Base-by-base conservation (phyloP, 2,113 vertebrate genomes). In the Dromiciops gliroides region DNA sequence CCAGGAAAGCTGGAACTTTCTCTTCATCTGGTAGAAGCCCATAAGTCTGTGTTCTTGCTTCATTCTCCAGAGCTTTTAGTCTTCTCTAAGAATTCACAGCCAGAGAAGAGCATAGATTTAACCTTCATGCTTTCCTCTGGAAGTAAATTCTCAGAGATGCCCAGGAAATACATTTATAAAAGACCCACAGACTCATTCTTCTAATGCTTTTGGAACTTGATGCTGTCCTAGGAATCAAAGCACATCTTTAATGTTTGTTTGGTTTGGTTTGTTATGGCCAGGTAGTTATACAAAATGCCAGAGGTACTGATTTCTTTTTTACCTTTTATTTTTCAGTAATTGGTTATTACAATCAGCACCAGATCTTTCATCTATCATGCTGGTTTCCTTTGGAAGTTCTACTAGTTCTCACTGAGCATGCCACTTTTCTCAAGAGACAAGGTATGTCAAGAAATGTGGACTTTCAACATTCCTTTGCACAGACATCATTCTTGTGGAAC, bases 291-390 rank as follows among this genome's bases (percentile, higher is more conserved):
- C 9, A 50, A n/a, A 16, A 89, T 60, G 23, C 24, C n/a, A 16
- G 37, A 8, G 92, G 31, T 44, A 47, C 23, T 83, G 23, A 60
- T 25, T 0, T 26, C 12, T 7, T 31, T 26, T 67, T 97, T 91
- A 93, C 51, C 31, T 95, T 44, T 83, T 83, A 44, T 23, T 23
- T 2, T 44, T n/a, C 44, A 90, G 51, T 56, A 93, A 94, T 6
- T 83, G 48, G 23, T 90, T 93, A 94, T 83, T 48, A 60, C 49
- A 50, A 51, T 67, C 44, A 92, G 88, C 60, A 92, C 16, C 88
- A 94, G 50, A 48, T 19, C 48, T 94, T 96, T 95, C 91, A 50
- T 89, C 52, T 2, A 22, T 28, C 25, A 49, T 90, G 16, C 48
- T 49, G 25, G 16, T 0, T 50, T 49, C 48, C 48, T 50, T 50